phyloP scores from a whole-genome alignment of 2,113 vertebrate genomes.

The Dicrurus megarhynchus region DNA sequence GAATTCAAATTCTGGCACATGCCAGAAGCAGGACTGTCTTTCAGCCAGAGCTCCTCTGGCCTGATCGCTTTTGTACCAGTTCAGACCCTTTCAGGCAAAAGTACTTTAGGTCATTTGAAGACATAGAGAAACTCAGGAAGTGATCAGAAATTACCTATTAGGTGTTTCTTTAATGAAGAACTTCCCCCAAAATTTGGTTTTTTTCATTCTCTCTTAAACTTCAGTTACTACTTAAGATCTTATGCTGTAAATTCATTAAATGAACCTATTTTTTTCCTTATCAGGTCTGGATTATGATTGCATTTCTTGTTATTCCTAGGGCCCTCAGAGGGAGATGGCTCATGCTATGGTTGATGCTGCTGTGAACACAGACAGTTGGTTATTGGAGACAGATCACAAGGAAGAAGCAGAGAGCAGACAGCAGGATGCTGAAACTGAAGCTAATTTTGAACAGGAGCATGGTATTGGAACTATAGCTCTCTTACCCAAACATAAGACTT shows the following conservation, averaged over 20 bases:
- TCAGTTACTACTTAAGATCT: background rate
- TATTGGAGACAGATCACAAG: background rate
- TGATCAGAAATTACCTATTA: background rate
- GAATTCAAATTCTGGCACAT: background rate
- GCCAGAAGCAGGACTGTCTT: background rate
- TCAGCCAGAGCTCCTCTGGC: background rate
- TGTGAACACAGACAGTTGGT: slow-evolving; percentile 22
- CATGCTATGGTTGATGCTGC: background rate
- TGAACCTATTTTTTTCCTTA: background rate
- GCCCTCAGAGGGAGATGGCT: background rate
- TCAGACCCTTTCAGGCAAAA: background rate
- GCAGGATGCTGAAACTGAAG: background rate
- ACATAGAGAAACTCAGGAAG: background rate
- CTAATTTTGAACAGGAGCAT: background rate
- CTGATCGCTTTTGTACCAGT: background rate
- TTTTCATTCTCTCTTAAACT: background rate
- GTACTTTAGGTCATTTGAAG: background rate
- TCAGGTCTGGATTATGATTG: background rate
- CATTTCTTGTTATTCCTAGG: slow-evolving; percentile 27
- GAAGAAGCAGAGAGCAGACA: background rate
- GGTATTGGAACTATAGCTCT: background rate
- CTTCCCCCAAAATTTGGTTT: background rate
- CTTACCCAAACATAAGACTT: background rate
- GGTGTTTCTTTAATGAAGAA: background rate
- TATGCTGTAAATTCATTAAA: background rate